Conservation (phyloP, 2,113 vertebrate genomes). For the Carassius carassius region DNA sequence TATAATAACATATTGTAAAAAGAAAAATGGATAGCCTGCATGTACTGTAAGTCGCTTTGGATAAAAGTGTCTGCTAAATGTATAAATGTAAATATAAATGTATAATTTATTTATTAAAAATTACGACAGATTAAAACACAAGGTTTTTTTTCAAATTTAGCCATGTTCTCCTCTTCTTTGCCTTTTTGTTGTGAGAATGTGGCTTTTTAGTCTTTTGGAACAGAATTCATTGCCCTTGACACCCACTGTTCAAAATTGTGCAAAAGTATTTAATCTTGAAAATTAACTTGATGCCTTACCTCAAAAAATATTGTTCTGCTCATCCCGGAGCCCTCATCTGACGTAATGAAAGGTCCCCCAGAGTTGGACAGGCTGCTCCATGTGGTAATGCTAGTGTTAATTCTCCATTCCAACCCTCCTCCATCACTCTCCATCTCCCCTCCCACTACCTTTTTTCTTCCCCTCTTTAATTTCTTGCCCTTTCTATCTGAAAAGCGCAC, state of each 20-base stretch:
- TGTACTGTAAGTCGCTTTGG: too few relatives aligned
- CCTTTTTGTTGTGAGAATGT: not conserved
- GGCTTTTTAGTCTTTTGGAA: not conserved
- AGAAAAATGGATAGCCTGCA: too few relatives aligned
- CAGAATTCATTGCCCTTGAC: not conserved
- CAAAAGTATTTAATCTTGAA: not conserved
- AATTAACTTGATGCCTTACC: constrained; percentile 61
- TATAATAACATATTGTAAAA: too few relatives aligned
- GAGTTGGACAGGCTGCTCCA: constrained; percentile 52
- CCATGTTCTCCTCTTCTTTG: not conserved
- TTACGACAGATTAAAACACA: not conserved
- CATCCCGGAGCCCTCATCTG: constrained; percentile 54
- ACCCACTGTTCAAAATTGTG: not conserved
- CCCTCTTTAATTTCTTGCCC: not conserved
- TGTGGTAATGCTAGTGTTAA: constrained; percentile 63
- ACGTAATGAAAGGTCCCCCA: constrained; percentile 28
- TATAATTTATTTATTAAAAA: too few relatives aligned
- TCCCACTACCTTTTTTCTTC: not conserved
- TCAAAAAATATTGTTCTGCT: constrained; percentile 74
- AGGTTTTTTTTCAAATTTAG: not conserved
- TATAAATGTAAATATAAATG: too few relatives aligned
- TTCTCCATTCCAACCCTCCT: constrained; percentile 51
- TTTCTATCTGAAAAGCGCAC: not conserved
- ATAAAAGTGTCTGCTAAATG: too few relatives aligned
- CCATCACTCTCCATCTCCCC: constrained; percentile 26